Conservation (phyloP, 2,888 invertebrate species). For the Chymomyza procnemis region DNA sequence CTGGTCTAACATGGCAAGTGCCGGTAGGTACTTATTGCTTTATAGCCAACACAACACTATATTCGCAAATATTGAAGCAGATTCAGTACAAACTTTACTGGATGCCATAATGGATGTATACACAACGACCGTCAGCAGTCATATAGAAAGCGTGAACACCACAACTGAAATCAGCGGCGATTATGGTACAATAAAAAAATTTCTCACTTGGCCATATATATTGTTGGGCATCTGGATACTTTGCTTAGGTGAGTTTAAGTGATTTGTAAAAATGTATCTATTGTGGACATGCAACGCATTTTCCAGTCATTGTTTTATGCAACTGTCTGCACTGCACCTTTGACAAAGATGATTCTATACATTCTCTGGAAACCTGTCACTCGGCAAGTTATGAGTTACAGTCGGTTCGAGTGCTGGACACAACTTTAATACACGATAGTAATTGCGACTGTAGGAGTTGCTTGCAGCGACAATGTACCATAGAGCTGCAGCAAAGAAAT, state of each 20-base stretch:
- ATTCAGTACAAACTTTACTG: conserved; percentile 2
- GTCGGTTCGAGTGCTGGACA: conserved; percentile 41
- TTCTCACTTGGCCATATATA: conserved; percentile 33
- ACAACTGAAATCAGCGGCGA: neutral
- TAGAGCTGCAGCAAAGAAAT: conserved; percentile 30
- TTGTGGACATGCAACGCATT: neutral
- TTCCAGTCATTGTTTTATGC: conserved; percentile 35
- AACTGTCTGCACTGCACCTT: conserved; percentile 48
- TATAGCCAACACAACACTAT: neutral
- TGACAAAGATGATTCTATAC: conserved; percentile 25
- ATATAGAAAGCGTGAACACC: neutral
- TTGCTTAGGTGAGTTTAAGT: conserved; percentile 32
- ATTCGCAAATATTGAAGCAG: neutral
- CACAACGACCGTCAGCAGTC: conserved; percentile 2
- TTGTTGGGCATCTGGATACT: conserved; percentile 46
- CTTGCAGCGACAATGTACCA: conserved; percentile 45
- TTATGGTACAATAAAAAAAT: neutral
- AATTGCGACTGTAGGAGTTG: conserved; percentile 49
- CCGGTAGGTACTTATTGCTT: neutral
- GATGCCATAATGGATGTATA: conserved; percentile 29
- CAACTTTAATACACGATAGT: conserved; percentile 34
- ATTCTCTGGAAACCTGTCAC: conserved; percentile 13
- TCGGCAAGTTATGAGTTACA: conserved; percentile 47
- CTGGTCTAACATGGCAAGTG: neutral
- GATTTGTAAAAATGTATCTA: neutral